These are phyloP conservation scores for Netelia fuscicornis DNA, from an alignment of 2,888 invertebrate species.

Conservation along the genomic window DNA sequence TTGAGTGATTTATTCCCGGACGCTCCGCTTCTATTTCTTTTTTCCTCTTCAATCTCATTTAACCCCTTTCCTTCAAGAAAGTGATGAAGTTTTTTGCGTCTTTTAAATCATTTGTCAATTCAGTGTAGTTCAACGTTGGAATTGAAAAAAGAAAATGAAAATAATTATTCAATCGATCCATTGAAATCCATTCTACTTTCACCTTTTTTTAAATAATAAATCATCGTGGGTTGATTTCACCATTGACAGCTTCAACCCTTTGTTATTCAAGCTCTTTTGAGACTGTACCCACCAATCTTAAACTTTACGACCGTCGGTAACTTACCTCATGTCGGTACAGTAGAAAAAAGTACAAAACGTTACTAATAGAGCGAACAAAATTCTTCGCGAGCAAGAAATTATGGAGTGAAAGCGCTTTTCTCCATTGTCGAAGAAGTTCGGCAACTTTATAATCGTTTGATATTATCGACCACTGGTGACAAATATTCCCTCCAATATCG, in stretches of 20 bases:
- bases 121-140: too few relatives aligned
- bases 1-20: constrained; percentile 18
- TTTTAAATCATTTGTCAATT: too few relatives aligned
- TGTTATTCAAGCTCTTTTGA: not conserved
- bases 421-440: not conserved
- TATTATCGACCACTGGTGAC: constrained; percentile 42
- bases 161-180: not conserved
- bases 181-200: not conserved
- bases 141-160: not conserved
- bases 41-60: not conserved
- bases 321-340: constrained; percentile 43
- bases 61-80: not conserved
- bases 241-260: not conserved
- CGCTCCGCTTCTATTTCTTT: not conserved
- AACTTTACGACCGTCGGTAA: constrained; percentile 45
- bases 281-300: not conserved
- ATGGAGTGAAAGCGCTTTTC: not conserved
- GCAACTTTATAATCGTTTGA: not conserved
- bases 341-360: constrained; percentile 20
- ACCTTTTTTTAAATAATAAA: not conserved
- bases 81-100: too few relatives aligned
- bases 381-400: not conserved
- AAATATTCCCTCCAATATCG: not conserved
- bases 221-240: constrained; percentile 15
- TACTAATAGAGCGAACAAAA: not conserved